Conservation (phyloP, 2,797 vertebrate species). For the Microchirus variegatus region DNA sequence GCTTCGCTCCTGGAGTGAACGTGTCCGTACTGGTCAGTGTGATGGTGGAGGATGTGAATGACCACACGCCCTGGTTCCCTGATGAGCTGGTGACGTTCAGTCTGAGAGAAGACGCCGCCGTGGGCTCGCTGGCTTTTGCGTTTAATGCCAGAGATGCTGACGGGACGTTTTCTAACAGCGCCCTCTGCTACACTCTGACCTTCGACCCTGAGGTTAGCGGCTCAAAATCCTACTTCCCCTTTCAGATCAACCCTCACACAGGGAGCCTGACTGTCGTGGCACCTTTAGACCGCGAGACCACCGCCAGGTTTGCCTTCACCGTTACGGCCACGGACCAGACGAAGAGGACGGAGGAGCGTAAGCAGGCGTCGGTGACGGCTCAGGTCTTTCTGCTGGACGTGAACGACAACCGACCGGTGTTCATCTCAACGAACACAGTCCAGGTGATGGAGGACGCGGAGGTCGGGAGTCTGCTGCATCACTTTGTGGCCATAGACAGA, state of each 20-base stretch:
- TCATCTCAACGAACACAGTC: constrained; percentile 75
- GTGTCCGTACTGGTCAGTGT: constrained; percentile 83
- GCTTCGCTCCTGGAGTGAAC: constrained; percentile 67
- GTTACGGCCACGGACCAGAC: constrained; percentile 87
- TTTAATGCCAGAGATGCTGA: constrained; percentile 91
- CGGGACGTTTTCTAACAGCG: constrained; percentile 86
- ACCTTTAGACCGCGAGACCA: constrained; percentile 85
- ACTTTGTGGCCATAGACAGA: constrained; percentile 82
- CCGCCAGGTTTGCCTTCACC: constrained; percentile 75
- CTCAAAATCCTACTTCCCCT: constrained; percentile 66
- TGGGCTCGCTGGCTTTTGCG: constrained; percentile 83
- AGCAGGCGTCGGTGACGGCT: constrained; percentile 75
- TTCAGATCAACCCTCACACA: constrained; percentile 83
- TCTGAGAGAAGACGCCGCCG: constrained; percentile 82
- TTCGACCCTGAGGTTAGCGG: constrained; percentile 34
- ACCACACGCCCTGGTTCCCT: constrained; percentile 87
- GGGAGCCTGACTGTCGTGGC: constrained; percentile 83
- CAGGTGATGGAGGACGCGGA: constrained; percentile 83
- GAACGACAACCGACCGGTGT: constrained; percentile 90
- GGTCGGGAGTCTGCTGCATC: constrained; percentile 86
- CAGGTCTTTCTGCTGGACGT: constrained; percentile 88
- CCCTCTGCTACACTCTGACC: constrained; percentile 84
- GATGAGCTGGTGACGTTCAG: constrained; percentile 85
- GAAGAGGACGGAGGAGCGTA: constrained; percentile 75
- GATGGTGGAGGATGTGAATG: constrained; percentile 88